phyloP scores from a whole-genome alignment of 1,140 invertebrate species.

The Sinella curviseta region DNA sequence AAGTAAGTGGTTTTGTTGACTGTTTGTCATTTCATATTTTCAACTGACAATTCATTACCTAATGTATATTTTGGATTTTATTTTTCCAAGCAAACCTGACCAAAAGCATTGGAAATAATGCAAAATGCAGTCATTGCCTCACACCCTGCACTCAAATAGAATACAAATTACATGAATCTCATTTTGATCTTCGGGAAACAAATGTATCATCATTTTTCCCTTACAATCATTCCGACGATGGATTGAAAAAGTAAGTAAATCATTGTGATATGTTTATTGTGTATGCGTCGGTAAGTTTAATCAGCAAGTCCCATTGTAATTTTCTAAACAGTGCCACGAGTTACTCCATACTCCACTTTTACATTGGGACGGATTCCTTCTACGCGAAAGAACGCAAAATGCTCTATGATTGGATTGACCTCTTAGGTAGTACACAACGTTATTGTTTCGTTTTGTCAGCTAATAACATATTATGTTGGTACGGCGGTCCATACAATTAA shows the following conservation, averaged over 20 bases:
- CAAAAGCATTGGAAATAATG: neutral
- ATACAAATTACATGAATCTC: neutral
- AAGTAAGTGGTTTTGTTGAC: neutral
- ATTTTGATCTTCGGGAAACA: neutral
- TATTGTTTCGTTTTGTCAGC: neutral
- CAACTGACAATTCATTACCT: too few relatives aligned
- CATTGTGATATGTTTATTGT: neutral
- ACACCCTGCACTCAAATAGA: conserved; percentile 41
- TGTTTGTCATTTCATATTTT: neutral
- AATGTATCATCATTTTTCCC: neutral
- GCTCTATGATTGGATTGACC: neutral
- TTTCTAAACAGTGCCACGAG: neutral
- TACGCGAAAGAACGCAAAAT: neutral
- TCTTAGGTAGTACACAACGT: neutral
- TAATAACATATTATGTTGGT: neutral
- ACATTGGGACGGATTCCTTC: neutral
- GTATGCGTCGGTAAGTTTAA: neutral
- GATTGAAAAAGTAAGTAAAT: neutral
- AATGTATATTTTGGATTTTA: neutral
- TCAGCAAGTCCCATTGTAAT: neutral
- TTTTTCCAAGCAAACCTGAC: neutral
- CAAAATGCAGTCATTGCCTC: conserved; percentile 55
- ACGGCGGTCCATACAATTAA: neutral
- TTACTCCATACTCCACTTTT: neutral
- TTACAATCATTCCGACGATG: neutral